phyloP scores from a whole-genome alignment of 2,888 invertebrate genomes.

The Schizotus pectinicornis region DNA sequence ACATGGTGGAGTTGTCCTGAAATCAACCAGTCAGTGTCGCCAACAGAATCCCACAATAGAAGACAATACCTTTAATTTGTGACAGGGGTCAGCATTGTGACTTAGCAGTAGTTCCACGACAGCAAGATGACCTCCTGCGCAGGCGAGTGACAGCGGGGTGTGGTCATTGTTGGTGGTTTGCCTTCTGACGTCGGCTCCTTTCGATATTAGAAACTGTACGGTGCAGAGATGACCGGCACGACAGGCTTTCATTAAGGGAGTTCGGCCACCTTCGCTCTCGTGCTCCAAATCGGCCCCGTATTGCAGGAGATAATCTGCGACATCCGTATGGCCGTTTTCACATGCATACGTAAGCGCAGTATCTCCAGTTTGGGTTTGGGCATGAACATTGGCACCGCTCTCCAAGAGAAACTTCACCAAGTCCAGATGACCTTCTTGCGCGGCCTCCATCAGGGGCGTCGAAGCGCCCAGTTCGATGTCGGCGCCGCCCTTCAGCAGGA shows the following conservation, averaged over 20 bases:
- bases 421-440: conserved; percentile 96
- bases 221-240: conserved; percentile 95
- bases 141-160: conserved; percentile 94
- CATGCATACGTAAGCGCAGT: conserved; percentile 97
- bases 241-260: conserved; percentile 98
- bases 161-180: conserved; percentile 96
- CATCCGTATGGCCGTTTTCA: conserved; percentile 98
- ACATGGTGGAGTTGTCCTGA: conserved; percentile 95
- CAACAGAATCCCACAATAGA: background rate
- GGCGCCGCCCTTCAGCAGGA: conserved; percentile 93
- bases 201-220: conserved; percentile 92
- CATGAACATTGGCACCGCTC: conserved; percentile 88
- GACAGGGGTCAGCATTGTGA: conserved; percentile 93
- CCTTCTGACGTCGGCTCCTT: conserved; percentile 84
- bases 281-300: conserved; percentile 93
- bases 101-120: conserved; percentile 92
- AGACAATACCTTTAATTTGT: conserved; percentile 81
- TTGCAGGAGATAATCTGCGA: conserved; percentile 89
- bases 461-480: conserved; percentile 94
- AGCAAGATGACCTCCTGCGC: conserved; percentile 93
- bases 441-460: conserved; percentile 98
- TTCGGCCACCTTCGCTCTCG: conserved; percentile 93
- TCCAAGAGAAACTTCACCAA: conserved; percentile 87
- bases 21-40: background rate
- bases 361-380: conserved; percentile 82